Conservation (phyloP, 92 coral and sea anemone species). For the Zoanthus sociatus region DNA sequence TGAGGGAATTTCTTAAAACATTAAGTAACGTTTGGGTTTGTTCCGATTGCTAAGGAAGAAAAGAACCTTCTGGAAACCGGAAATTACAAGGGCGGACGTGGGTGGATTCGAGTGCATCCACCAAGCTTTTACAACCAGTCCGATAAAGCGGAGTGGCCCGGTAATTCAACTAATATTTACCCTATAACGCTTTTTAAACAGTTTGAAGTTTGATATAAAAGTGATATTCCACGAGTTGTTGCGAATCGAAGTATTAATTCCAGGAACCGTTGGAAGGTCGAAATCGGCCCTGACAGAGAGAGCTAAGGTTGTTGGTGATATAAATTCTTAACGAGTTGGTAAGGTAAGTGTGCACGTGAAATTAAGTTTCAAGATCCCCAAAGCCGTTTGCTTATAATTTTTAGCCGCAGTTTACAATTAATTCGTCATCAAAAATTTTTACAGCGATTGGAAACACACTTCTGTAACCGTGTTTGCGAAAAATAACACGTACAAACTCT, state of each 20-base stretch:
- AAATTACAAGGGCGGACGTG: constrained; percentile 5
- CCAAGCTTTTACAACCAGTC: no score
- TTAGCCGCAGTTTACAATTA: neutral
- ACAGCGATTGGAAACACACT: neutral
- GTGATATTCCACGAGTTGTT: no score
- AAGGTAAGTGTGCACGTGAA: no score
- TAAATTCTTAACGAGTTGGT: no score
- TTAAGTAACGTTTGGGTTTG: neutral
- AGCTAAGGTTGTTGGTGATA: no score
- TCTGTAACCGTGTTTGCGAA: neutral
- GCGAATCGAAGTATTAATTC: no score
- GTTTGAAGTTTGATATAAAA: no score
- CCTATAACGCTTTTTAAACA: no score
- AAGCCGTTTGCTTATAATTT: neutral
- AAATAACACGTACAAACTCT: neutral
- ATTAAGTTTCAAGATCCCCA: neutral
- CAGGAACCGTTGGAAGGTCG: no score
- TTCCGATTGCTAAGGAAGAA: neutral
- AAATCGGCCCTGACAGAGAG: no score
- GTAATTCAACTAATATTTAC: no score
- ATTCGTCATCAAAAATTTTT: neutral
- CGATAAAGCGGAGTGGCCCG: no score
- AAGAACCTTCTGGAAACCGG: neutral
- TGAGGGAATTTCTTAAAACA: neutral
- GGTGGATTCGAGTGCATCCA: neutral